Conservation (phyloP, 2,797 vertebrate genomes). For the Anguilla megastoma region DNA sequence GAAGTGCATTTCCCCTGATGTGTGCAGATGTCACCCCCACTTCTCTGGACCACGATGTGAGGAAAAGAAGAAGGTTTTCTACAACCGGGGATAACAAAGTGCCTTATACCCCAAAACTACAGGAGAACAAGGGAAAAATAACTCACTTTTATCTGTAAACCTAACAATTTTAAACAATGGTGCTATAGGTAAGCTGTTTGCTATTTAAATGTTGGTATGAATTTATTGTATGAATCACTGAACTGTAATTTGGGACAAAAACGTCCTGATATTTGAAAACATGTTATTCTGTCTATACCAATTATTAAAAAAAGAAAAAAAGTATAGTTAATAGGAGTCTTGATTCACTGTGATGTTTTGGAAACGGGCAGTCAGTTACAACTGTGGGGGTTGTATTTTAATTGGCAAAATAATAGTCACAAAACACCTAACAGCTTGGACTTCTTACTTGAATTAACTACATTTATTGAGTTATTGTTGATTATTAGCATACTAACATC, state of each 20-base stretch:
- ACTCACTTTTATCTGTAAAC: background rate
- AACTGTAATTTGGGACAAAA: constrained; percentile 21
- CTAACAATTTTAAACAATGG: constrained; percentile 15
- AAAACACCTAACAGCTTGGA: background rate
- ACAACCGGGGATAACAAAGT: background rate
- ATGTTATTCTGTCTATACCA: constrained; percentile 36
- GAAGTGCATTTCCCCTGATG: constrained; percentile 80
- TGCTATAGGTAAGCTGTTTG: constrained; percentile 24
- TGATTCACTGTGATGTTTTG: background rate
- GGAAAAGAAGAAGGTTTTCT: constrained; percentile 67
- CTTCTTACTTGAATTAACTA: background rate
- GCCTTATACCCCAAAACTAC: background rate
- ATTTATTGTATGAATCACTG: constrained; percentile 24
- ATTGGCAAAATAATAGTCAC: background rate
- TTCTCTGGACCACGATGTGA: constrained; percentile 76
- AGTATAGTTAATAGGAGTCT: background rate
- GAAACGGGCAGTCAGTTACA: background rate
- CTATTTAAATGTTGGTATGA: background rate
- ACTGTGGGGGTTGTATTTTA: background rate
- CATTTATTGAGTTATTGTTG: background rate
- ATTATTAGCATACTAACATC: background rate
- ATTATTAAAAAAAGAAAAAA: constrained; percentile 42
- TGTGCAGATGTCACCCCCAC: constrained; percentile 74
- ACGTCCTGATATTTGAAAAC: constrained; percentile 31
- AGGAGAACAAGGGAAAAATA: background rate